Conservation (phyloP, 2,797 vertebrate genomes). For the Alcedo atthis region DNA sequence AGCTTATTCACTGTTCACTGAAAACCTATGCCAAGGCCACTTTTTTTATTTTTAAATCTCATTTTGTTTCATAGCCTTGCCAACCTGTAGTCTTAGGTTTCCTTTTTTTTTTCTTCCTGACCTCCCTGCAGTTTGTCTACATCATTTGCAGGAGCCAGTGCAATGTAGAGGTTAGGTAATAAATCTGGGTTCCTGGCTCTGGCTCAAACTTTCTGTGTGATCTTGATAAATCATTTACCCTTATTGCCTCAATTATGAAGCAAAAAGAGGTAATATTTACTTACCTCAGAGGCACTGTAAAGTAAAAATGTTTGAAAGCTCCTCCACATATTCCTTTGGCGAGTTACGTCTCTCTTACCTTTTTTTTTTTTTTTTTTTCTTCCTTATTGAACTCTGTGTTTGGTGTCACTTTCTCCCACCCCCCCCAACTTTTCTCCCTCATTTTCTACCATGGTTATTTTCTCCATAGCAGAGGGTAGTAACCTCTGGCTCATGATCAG, state of each 20-base stretch:
- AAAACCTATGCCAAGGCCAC: neutral
- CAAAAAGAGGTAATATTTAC: conserved; percentile 42
- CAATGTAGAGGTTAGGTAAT: conserved; percentile 7
- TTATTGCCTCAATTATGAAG: conserved; percentile 48
- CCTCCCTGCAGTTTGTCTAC: conserved; percentile 12
- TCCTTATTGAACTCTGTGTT: neutral
- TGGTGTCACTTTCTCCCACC: neutral
- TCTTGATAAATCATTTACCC: conserved; percentile 51
- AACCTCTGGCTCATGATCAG: neutral
- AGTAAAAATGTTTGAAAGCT: conserved; percentile 5
- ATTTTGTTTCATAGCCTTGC: neutral
- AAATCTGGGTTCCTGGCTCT: conserved; percentile 40
- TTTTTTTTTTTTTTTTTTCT: neutral
- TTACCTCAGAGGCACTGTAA: conserved; percentile 3
- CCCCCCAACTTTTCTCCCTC: neutral
- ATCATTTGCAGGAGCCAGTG: neutral
- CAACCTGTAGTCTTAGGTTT: neutral
- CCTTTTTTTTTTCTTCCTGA: neutral
- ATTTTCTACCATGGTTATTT: neutral
- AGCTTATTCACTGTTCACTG: neutral
- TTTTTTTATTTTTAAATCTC: neutral
- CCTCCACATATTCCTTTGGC: neutral
- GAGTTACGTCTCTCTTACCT: neutral
- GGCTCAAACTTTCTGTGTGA: neutral
- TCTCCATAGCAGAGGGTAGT: neutral